A percentile compares a stretch with the other conserved stretches of the same genome.
These are phyloP conservation scores for Catostomus latipinnis DNA, from an alignment of 2,797 vertebrate genomes.

Conservation along the genomic window DNA sequence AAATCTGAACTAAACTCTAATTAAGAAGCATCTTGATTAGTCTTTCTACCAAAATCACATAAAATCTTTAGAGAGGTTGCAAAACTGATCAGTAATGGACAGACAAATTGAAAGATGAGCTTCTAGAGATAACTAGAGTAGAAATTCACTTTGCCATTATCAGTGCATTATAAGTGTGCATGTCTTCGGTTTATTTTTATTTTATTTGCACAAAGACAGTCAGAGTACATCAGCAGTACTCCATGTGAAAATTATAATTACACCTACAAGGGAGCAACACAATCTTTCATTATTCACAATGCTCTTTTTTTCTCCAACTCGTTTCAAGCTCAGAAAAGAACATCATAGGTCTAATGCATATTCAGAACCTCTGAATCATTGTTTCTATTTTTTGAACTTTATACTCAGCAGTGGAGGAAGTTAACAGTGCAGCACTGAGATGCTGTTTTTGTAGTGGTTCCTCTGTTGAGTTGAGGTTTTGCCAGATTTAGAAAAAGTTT, in stretches of 20 bases:
- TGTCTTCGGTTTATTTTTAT: slow-evolving; percentile 25
- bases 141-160: slow-evolving; percentile 11
- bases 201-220: slow-evolving; percentile 30
- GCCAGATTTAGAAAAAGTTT: slow-evolving; percentile 16
- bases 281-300: slow-evolving; percentile 6
- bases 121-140: background rate
- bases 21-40: too few relatives aligned
- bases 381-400: slow-evolving; percentile 11
- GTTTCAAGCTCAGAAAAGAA: slow-evolving; percentile 34
- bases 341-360: slow-evolving; percentile 39
- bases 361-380: slow-evolving; percentile 36
- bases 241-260: slow-evolving; percentile 35
- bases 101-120: background rate
- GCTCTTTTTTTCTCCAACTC: background rate
- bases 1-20: too few relatives aligned
- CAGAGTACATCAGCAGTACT: slow-evolving; percentile 15
- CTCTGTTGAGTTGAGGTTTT: background rate
- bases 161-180: background rate
- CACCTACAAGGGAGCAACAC: slow-evolving; percentile 35
- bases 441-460: background rate
- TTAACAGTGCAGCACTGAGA: slow-evolving; percentile 2
- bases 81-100: too few relatives aligned
- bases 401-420: slow-evolving; percentile 2
- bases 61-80: too few relatives aligned
- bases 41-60: too few relatives aligned